These are phyloP conservation scores for Microtus agrestis DNA, from an alignment of 2,797 vertebrate species.

Conservation along the genomic window DNA sequence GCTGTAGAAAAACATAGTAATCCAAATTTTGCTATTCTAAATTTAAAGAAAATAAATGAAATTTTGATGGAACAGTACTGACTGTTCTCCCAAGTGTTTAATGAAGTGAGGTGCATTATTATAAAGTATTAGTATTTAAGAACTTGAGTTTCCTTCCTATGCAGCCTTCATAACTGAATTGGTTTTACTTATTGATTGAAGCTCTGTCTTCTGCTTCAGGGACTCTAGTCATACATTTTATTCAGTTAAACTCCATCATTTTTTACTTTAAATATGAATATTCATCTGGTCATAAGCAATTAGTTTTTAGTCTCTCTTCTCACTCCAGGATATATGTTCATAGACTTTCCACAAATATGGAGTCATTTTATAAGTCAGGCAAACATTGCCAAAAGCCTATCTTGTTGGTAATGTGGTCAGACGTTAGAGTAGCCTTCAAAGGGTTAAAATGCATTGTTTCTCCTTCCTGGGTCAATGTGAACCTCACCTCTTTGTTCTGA, in stretches of 20 bases:
- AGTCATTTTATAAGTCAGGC: background rate
- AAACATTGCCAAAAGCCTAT: background rate
- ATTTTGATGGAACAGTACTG: background rate
- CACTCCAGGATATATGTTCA: background rate
- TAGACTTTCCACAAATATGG: background rate
- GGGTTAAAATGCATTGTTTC: background rate
- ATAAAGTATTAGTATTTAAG: background rate
- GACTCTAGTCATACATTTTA: background rate
- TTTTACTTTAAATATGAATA: background rate
- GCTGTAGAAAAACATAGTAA: background rate
- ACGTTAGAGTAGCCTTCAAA: constrained; percentile 23
- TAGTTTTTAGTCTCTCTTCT: background rate
- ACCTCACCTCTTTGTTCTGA: background rate
- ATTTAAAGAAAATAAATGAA: constrained; percentile 28
- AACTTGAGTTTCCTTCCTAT: background rate
- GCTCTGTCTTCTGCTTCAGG: background rate
- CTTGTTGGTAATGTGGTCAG: background rate
- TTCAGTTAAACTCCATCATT: background rate
- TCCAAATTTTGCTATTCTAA: background rate
- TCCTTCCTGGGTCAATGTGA: background rate
- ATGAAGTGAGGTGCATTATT: background rate
- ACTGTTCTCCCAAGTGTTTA: background rate
- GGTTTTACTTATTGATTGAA: background rate
- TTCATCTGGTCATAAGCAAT: background rate
- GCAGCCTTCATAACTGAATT: background rate